Conservation (phyloP, 1,140 invertebrate genomes). For the Pogonognathellus flavescens region DNA sequence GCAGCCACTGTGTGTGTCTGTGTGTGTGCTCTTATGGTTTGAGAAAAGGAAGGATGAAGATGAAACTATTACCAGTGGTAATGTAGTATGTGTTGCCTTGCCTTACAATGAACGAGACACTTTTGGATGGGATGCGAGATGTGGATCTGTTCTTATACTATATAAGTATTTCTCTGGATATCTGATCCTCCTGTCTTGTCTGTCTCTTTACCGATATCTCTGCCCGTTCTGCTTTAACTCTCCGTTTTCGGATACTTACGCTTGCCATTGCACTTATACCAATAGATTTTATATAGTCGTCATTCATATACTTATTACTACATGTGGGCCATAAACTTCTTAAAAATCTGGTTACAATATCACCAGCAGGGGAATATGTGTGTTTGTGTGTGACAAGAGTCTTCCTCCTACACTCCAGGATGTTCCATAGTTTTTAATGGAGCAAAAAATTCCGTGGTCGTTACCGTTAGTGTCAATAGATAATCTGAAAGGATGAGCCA, state of each 20-base stretch:
- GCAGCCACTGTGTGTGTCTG: no score
- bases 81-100: neutral
- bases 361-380: no score
- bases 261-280: neutral
- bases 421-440: no score
- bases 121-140: conserved; percentile 4
- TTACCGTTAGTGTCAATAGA: neutral
- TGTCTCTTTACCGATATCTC: conserved; percentile 13
- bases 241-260: neutral
- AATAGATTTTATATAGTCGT: neutral
- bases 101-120: neutral
- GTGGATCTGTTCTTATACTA: neutral
- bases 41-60: conserved; percentile 1
- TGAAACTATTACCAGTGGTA: neutral
- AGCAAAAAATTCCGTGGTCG: no score
- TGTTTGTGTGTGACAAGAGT: no score
- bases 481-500: conserved; percentile 5
- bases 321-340: neutral
- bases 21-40: neutral
- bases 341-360: neutral
- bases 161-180: conserved; percentile 39
- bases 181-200: conserved; percentile 47
- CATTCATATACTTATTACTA: no score
- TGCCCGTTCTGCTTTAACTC: neutral
- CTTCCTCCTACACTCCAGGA: no score